Base-by-base conservation (phyloP, 2,113 vertebrate genomes). In the Oryzias melastigma region DNA sequence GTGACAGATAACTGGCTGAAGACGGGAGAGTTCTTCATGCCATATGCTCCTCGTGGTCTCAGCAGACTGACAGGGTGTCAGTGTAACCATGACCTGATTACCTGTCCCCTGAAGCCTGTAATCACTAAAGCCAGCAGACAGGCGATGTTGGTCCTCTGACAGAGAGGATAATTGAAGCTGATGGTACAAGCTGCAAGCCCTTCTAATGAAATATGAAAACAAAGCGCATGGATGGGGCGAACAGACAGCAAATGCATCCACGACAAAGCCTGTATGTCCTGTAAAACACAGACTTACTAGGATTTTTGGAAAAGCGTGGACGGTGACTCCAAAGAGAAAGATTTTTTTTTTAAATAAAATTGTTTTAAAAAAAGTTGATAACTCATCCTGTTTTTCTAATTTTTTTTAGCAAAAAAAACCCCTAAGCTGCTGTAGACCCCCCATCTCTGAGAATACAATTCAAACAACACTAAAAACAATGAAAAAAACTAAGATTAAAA, bases 51-150 rank as follows among this genome's bases (percentile, higher is more conserved):
- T 60, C 18, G 70, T 79, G 81, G 74, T 75, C 81, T 58, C 61
- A 61, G 81, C 72, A 62, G 78, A 61, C 55, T 74, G 74, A 75
- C 64, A 58, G 60, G 52, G 66, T 62, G 81, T 72, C 79, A 47
- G 74, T 56, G 47, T 68, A 70, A 84, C 76, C 77, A 52, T 84
- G 85, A 85, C 87, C 87, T 81, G 83, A 87, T 87, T 83, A 87
- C 79, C 87, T 87, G 81, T 76, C 69, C 80, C 80, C 69, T 85
- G 79, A 84, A 87, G 77, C 79, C 79, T 83, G 82, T 81, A 84
- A 87, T 83, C 82, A 85, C 81, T 83, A 83, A 81, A 74, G 73
- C 64, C 73, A 84, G 78, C 72, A 86, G 85, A 85, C 81, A 84
- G 65, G 46, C 54, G 15, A 60, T 40, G 76, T 41, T 62, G 45